These are phyloP conservation scores for Polydrusus tereticollis DNA, from an alignment of 2,888 invertebrate species.

Conservation along the genomic window DNA sequence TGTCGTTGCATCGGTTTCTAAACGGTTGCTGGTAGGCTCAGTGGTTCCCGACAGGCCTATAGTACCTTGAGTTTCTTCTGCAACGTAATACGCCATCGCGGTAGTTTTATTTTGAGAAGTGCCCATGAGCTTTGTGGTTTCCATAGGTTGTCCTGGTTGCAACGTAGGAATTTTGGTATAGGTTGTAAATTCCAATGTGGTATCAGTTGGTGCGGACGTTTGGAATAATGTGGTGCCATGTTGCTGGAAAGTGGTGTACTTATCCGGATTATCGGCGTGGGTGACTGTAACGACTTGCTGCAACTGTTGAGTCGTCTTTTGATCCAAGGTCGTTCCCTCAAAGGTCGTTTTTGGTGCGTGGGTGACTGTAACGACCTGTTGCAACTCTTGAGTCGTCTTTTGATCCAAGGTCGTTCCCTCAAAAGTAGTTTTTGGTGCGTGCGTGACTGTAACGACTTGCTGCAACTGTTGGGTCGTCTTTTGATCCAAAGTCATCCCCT, in stretches of 20 bases:
- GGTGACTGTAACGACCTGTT: too few relatives aligned
- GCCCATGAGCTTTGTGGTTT: slow-evolving; percentile 31
- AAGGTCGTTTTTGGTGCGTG: slow-evolving; percentile 1
- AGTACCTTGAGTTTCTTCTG: slow-evolving; percentile 10
- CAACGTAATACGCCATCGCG: slow-evolving; percentile 19
- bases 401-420: too few relatives aligned
- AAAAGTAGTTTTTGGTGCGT: background rate
- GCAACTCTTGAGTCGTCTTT: too few relatives aligned
- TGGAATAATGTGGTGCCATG: slow-evolving; percentile 1
- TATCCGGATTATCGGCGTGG: too few relatives aligned
- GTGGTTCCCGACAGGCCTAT: slow-evolving; percentile 19
- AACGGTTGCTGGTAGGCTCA: slow-evolving; percentile 12
- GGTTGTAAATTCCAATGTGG: background rate
- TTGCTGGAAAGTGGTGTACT: background rate
- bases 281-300: too few relatives aligned
- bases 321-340: background rate
- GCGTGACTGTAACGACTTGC: slow-evolving; percentile 18
- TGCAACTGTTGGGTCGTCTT: slow-evolving; percentile 6
- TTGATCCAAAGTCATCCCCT: too few relatives aligned
- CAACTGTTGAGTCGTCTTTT: too few relatives aligned
- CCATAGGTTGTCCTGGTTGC: background rate
- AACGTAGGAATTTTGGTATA: background rate
- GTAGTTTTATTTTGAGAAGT: slow-evolving; percentile 23
- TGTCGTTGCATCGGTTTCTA: slow-evolving; percentile 8
- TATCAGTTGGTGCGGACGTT: slow-evolving; percentile 22